Base-by-base conservation (phyloP, 2,113 vertebrate genomes). In the Channa argus region DNA sequence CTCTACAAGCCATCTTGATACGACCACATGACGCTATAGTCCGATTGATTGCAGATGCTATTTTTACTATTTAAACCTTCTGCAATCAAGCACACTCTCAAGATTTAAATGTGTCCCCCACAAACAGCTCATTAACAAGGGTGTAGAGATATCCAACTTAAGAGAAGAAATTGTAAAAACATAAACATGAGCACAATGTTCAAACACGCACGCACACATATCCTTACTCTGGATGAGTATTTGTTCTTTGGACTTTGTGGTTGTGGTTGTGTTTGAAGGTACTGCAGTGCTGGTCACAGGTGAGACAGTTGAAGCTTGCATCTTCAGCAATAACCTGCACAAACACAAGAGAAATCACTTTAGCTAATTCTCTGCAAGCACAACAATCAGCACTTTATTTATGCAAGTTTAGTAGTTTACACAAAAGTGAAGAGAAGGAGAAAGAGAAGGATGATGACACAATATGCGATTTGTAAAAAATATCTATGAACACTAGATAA, bases 151-250 rank as follows among this genome's bases (percentile, higher is more conserved):
- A 7, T 73, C 36, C 10, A 34, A 12, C 43, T 46, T 11, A 45
- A 67, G 3, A 37, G 0, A 38, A 71, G 6, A 49, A 37, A 5
- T 0, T 33, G 3, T 5, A 33, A 8, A 10, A 66, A 52, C 54
- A 14, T 39, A 60, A 5, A n/a, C 37, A 59, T 2, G 37, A 33
- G 46, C 2, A 2, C 43, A 2, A 51, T 54, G 64, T 24, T 24
- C 24, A 24, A 1, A 24, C 24, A 24, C 38, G 6, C 11, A 39
- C 4, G 39, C 39, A 41, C n/a, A 34, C 4, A 34, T 3, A 9
- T 24, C 41, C 93, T 87, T 91, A 95, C 94, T 95, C 79, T 95
- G 94, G 38, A 92, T 92, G 62, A 95, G 93, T 39, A 95, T 93
- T 85, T 95, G 92, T 52, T 94, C 87, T 73, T 36, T 72, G 38